Conservation (phyloP, 2,888 invertebrate species). For the Coenonympha glycerion region DNA sequence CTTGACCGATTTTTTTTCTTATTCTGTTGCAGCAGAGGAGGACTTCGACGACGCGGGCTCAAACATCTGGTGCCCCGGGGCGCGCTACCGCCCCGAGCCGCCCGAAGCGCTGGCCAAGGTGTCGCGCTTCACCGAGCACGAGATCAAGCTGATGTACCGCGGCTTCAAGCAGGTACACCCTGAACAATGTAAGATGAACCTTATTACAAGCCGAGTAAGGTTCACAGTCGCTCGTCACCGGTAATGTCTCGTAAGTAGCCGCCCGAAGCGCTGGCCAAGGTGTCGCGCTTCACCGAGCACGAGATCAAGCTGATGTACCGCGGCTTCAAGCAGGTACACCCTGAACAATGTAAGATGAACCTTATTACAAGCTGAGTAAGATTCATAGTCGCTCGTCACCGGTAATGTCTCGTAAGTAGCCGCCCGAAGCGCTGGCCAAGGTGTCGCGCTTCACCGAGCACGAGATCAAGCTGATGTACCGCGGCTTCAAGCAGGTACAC, state of each 20-base stretch:
- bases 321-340: constrained; percentile 88
- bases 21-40: constrained; percentile 78
- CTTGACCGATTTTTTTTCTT: too few relatives aligned
- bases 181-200: too few relatives aligned
- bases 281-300: constrained; percentile 85
- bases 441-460: constrained; percentile 86
- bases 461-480: constrained; percentile 92
- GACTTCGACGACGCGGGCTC: constrained; percentile 78
- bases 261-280: constrained; percentile 83
- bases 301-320: constrained; percentile 94
- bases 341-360: too few relatives aligned
- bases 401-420: too few relatives aligned
- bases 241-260: too few relatives aligned
- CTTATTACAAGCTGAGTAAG: too few relatives aligned
- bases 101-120: constrained; percentile 83
- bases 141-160: constrained; percentile 92
- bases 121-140: constrained; percentile 87
- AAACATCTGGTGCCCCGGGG: constrained; percentile 71
- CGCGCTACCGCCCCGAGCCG: constrained; percentile 87
- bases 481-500: constrained; percentile 90
- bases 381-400: too few relatives aligned
- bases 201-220: too few relatives aligned
- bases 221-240: too few relatives aligned
- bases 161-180: constrained; percentile 88
- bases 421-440: constrained; percentile 83